A percentile compares a stretch with the other conserved stretches of the same genome.
Conservation (phyloP, 2,797 vertebrate genomes). For the Lagocephalus sceleratus region DNA sequence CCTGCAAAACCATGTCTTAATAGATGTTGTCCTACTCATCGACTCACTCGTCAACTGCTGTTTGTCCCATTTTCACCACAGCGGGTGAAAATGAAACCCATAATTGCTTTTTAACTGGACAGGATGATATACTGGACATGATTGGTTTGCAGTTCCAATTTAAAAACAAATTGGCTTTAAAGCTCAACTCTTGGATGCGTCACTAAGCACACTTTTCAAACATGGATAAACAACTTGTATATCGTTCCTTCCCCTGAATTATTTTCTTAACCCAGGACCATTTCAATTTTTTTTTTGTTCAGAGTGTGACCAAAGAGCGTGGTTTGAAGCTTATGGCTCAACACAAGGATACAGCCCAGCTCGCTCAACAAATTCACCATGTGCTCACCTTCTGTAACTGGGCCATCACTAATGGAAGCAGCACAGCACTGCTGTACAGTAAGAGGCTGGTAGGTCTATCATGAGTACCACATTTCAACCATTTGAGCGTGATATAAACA, state of each 20-base stretch:
- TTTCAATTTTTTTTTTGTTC: conserved; percentile 16
- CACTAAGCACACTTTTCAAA: neutral
- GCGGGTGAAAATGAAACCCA: too few relatives aligned
- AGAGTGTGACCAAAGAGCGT: conserved; percentile 95
- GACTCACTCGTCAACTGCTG: too few relatives aligned
- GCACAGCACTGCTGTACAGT: conserved; percentile 95
- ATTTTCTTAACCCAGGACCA: conserved; percentile 6
- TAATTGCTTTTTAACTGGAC: too few relatives aligned
- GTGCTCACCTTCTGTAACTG: conserved; percentile 96
- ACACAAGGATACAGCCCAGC: conserved; percentile 89
- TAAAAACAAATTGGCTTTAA: too few relatives aligned
- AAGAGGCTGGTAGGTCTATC: conserved; percentile 87
- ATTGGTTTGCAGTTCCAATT: neutral
- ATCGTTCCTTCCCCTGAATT: conserved; percentile 3
- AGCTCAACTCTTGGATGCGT: neutral
- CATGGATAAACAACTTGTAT: too few relatives aligned
- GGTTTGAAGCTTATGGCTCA: conserved; percentile 89
- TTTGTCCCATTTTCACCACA: too few relatives aligned
- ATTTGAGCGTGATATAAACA: neutral
- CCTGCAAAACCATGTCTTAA: too few relatives aligned
- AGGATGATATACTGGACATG: neutral
- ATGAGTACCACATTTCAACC: neutral
- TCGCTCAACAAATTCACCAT: conserved; percentile 94
- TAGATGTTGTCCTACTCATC: too few relatives aligned
- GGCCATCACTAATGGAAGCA: conserved; percentile 95